A percentile compares a stretch with the other conserved stretches of the same genome.
Conservation (phyloP, 2,888 invertebrate species). For the Lymantria monacha region DNA sequence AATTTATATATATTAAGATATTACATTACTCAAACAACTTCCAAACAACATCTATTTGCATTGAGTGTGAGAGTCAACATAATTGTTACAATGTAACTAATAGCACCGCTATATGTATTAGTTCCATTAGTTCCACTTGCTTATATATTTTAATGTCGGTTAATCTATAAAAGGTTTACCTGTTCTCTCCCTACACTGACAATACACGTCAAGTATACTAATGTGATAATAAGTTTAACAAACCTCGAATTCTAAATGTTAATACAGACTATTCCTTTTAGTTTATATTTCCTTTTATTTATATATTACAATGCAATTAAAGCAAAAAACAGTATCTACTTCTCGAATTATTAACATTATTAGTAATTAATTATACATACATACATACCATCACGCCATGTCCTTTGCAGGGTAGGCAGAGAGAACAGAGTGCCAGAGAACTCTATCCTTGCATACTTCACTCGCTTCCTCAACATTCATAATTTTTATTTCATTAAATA, state of each 20-base stretch:
- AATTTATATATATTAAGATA: too few species aligned
- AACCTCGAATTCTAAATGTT: constrained; percentile 44
- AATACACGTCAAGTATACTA: constrained; percentile 12
- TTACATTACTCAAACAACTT: neutral
- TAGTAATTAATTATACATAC: too few species aligned
- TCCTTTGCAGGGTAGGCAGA: too few species aligned
- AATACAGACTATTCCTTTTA: constrained; percentile 30
- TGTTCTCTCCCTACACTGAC: neutral
- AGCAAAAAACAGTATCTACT: too few species aligned
- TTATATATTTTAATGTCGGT: neutral
- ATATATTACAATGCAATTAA: too few species aligned
- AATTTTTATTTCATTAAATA: too few species aligned
- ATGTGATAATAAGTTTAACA: constrained; percentile 47
- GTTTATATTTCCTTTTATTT: neutral
- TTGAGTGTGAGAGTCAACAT: neutral
- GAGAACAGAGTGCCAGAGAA: too few species aligned
- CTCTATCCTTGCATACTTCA: too few species aligned
- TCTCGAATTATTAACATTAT: too few species aligned
- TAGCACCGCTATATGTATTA: neutral
- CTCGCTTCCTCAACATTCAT: too few species aligned
- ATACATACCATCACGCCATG: too few species aligned
- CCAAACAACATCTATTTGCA: neutral
- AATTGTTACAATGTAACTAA: neutral
- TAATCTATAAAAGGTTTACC: neutral
- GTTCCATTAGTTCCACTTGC: neutral